These are phyloP conservation scores for Hydroisotoma schaefferi DNA, from an alignment of 2,888 invertebrate genomes.

Conservation along the genomic window DNA sequence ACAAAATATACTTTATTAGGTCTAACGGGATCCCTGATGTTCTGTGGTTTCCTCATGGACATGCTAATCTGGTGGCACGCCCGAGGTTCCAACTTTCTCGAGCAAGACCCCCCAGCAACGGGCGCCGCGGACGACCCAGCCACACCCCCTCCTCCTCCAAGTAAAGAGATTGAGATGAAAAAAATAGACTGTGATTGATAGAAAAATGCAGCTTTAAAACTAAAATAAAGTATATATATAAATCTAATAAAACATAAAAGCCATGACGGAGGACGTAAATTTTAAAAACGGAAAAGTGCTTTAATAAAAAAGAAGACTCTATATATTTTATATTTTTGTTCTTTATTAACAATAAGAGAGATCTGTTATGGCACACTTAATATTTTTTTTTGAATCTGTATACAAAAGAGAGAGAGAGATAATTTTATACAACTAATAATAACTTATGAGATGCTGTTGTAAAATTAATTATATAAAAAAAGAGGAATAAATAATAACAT, in stretches of 20 bases:
- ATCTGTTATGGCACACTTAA: not conserved
- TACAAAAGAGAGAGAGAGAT: not conserved
- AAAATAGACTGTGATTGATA: no score
- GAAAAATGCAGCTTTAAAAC: not conserved
- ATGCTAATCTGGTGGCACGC: conserved; percentile 85
- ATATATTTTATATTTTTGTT: no score
- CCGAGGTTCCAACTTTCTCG: conserved; percentile 61
- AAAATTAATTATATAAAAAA: no score
- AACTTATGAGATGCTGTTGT: no score
- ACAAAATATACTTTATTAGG: conserved; percentile 65
- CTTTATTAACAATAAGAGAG: no score
- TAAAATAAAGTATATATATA: no score
- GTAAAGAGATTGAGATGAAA: not conserved
- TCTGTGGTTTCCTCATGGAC: conserved; percentile 83
- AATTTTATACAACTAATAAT: not conserved
- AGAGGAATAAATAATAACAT: not conserved
- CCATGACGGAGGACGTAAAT: no score
- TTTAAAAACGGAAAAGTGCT: no score
- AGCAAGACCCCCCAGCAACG: no score
- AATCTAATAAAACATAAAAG: no score
- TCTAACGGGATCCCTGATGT: conserved; percentile 77
- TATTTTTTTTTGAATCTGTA: not conserved
- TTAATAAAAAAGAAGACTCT: no score
- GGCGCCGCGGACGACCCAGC: conserved; percentile 60
- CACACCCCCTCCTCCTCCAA: no score